Evolutionary conservation across 2,113 vertebrate genomes (phyloP).

Genomic region (Terrapene triunguis): DNA sequence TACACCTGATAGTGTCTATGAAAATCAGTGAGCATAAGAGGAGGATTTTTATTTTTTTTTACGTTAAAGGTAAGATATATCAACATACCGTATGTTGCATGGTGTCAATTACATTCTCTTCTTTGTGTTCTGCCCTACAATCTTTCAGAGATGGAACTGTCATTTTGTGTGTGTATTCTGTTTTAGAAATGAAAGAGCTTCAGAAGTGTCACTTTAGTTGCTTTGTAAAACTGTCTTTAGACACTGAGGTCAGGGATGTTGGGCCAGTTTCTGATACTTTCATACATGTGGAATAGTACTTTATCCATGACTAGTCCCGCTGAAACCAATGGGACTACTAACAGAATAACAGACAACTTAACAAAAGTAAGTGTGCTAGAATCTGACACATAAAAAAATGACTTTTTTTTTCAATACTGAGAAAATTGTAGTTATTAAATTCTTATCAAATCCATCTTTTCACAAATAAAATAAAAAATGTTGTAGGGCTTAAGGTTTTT

Average conservation of each 20-base stretch:
- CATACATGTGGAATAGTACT: neutral
- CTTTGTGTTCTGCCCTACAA: neutral
- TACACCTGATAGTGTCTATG: neutral
- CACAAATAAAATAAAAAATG: neutral
- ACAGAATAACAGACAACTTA: neutral
- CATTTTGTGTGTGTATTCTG: neutral
- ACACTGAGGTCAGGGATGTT: neutral
- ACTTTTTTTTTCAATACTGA: neutral
- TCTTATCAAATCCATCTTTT: neutral
- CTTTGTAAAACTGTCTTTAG: conserved; percentile 8
- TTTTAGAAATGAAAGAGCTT: conserved; percentile 30
- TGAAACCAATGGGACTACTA: neutral
- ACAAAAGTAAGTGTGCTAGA: neutral
- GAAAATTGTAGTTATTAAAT: neutral
- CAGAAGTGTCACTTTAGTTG: conserved; percentile 16
- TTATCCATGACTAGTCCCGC: neutral
- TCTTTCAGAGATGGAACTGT: neutral
- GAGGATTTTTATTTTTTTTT: neutral
- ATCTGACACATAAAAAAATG: neutral
- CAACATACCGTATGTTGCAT: neutral
- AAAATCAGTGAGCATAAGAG: neutral
- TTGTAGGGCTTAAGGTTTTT: neutral
- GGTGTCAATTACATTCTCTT: neutral
- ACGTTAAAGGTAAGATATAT: neutral
- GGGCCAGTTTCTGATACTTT: neutral